Evolutionary conservation across 1,140 invertebrate genomes (phyloP), one percentile per base, ranked within the genome.

Genomic region (Polypedilum vanderplanki): DNA sequence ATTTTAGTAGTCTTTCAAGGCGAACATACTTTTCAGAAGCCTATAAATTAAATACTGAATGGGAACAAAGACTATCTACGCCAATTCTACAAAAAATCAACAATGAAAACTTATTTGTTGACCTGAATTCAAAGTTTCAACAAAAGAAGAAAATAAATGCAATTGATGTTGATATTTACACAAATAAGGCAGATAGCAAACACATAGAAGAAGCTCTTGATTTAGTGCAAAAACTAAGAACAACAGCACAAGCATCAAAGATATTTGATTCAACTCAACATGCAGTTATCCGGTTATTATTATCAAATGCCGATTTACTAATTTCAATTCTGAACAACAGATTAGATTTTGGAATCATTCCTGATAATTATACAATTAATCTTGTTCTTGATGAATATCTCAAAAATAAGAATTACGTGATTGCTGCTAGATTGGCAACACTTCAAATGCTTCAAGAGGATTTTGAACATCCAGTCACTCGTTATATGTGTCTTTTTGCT

Each of bases 381-480:
- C 84, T 97, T 15, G 81, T 96, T n/a, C 87, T 98, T 84, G 90
- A 97, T 79, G 84, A 86, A 41, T 90, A 95, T 77, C 82, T 97
- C 18, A 88, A 90, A 79, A 82, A 85, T 4, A 82, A 90, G 74
- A 86, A 95, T 80, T 90, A 84, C 81, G 81, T 83, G 78, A 87
- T 88, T 77, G 95, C 95, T 9, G 89, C 92, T 0, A 89, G 88
- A 81, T 83, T 96, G 18, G 92, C 93, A 8, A 86, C 86, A 77
- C 83, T 93, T 74, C 84, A 94, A 74, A 95, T 96, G 91, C 81
- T 96, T 33, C 95, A 98, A 84, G 96, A 98, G 85, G 93, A 96
- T 79, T 88, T 88, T 77, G 84, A 85, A 3, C 88, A 94, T 85
- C 87, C 88, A 10, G 86, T 97, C 24, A 85, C 89, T 0, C 88